Evolutionary conservation across 2,797 vertebrate genomes (phyloP).

Genomic region (Urosaurus nigricauda): DNA sequence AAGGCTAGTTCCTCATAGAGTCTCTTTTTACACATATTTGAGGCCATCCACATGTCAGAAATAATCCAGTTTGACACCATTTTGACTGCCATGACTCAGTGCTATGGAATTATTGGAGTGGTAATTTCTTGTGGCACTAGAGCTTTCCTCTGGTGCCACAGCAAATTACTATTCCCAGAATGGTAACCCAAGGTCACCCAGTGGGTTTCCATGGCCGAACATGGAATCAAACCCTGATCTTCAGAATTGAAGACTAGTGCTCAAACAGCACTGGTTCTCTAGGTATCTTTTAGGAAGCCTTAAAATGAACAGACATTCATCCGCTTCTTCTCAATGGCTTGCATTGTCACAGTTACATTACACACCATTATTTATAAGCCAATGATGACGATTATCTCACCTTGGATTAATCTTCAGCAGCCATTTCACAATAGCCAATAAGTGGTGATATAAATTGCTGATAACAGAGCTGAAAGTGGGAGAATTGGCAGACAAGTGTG

Average conservation of each 20-base stretch:
- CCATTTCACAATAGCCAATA: constrained; percentile 67
- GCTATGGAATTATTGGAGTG: too few relatives aligned
- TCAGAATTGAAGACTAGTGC: too few relatives aligned
- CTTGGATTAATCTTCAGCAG: constrained; percentile 66
- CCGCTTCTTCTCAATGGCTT: constrained; percentile 35
- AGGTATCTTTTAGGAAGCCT: constrained; percentile 47
- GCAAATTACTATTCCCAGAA: too few relatives aligned
- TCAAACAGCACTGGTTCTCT: background rate
- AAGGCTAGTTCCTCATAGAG: accelerated
- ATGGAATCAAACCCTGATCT: too few relatives aligned
- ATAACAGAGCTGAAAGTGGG: constrained; percentile 49
- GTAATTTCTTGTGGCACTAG: too few relatives aligned
- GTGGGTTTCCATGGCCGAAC: too few relatives aligned
- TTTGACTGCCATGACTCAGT: too few relatives aligned
- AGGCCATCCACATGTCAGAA: constrained; percentile 13
- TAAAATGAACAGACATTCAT: constrained; percentile 40
- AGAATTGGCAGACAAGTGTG: constrained; percentile 57
- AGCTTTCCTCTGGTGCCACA: too few relatives aligned
- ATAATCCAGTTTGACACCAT: too few relatives aligned
- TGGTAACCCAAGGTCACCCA: too few relatives aligned
- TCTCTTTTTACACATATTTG: constrained; percentile 5
- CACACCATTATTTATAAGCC: constrained; percentile 64
- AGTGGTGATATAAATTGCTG: constrained; percentile 53
- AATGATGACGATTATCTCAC: constrained; percentile 61
- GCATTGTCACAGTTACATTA: constrained; percentile 50